Evolutionary conservation across 2,113 vertebrate genomes (phyloP).

Genomic region (Salminus brasiliensis): DNA sequence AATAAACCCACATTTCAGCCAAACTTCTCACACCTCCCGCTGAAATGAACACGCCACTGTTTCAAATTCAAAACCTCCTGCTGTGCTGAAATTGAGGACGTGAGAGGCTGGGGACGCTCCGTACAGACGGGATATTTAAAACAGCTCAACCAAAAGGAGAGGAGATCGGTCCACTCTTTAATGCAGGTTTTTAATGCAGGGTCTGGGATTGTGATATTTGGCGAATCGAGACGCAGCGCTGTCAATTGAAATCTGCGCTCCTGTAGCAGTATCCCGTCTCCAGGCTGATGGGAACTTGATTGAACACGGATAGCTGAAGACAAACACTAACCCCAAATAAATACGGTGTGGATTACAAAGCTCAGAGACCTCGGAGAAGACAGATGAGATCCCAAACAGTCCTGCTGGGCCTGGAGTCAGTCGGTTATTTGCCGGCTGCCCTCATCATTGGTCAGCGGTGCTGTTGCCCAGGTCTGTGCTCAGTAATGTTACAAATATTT

Average conservation of each 20-base stretch:
- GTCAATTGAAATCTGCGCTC: not conserved
- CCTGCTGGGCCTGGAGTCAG: not conserved
- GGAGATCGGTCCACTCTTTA: no score
- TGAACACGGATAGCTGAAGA: not conserved
- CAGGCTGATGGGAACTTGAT: not conserved
- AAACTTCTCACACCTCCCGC: not conserved
- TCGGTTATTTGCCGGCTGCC: no score
- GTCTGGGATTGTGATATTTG: not conserved
- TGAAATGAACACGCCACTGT: not conserved
- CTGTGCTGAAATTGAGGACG: not conserved
- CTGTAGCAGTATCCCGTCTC: not conserved
- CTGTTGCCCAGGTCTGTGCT: no score
- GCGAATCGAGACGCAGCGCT: not conserved
- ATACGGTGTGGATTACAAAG: not conserved
- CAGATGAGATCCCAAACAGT: not conserved
- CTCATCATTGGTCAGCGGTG: no score
- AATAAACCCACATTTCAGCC: conserved; percentile 11
- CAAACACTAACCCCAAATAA: not conserved
- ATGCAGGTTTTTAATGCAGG: not conserved
- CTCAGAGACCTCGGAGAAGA: not conserved
- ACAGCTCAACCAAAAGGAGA: not conserved
- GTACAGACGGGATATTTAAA: not conserved
- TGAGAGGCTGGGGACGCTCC: not conserved
- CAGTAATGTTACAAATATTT: no score
- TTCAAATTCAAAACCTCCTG: not conserved